Conservation (phyloP, 2,888 invertebrate species). For the Synergus japonicus region DNA sequence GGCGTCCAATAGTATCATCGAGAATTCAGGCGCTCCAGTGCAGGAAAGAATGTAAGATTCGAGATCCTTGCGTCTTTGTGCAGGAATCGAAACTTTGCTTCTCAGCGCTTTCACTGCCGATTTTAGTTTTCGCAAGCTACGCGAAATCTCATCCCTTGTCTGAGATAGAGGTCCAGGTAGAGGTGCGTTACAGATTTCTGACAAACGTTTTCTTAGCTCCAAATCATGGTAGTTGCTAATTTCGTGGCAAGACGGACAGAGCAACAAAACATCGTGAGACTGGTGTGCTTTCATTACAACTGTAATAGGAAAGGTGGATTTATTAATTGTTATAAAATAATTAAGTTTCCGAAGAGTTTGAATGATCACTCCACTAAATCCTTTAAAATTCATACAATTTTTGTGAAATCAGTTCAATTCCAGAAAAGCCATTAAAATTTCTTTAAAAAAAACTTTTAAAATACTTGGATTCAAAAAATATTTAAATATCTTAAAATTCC, state of each 20-base stretch:
- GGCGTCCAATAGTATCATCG: constrained; percentile 60
- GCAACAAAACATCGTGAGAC: constrained; percentile 88
- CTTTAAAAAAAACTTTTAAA: no score
- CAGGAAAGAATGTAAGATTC: constrained; percentile 64
- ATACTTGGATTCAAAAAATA: no score
- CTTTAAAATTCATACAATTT: no score
- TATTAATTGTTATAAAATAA: not conserved
- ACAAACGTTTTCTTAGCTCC: constrained; percentile 81
- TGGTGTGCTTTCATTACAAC: constrained; percentile 88
- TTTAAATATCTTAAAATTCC: no score
- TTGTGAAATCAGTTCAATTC: no score
- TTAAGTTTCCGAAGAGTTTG: no score
- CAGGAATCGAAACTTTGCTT: constrained; percentile 65
- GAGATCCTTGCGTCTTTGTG: constrained; percentile 65
- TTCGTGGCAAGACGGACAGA: constrained; percentile 87
- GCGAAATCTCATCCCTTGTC: constrained; percentile 62
- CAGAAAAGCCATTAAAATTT: no score
- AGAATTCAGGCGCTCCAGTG: constrained; percentile 64
- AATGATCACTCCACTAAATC: no score
- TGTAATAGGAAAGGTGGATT: constrained; percentile 65
- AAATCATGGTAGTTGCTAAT: constrained; percentile 83
- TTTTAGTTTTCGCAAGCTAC: constrained; percentile 79
- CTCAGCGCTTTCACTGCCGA: constrained; percentile 82
- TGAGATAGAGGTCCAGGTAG: constrained; percentile 75
- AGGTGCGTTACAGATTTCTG: constrained; percentile 83